A percentile compares a stretch with the other conserved stretches of the same genome.
These are phyloP conservation scores for Cylindroiulus punctatus DNA, from an alignment of 2,888 invertebrate species.

Conservation along the genomic window DNA sequence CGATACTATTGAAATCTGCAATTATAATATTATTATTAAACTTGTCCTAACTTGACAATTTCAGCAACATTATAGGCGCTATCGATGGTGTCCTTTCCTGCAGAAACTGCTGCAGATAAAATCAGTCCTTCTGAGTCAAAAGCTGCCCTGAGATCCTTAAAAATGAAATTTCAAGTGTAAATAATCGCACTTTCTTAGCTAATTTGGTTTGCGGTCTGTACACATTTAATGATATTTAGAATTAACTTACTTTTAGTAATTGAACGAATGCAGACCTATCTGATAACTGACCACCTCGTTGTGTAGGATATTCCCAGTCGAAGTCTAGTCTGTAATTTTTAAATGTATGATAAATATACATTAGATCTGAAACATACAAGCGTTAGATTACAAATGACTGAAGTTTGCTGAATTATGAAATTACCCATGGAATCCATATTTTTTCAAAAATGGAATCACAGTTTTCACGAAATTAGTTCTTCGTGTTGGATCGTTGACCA, in stretches of 20 bases:
- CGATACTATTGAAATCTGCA: slow-evolving; percentile 62
- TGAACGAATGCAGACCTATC: slow-evolving; percentile 68
- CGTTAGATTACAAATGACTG: too few relatives aligned
- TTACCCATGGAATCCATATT: slow-evolving; percentile 71
- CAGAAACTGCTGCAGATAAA: slow-evolving; percentile 73
- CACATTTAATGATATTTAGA: neutral
- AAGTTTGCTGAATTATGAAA: too few relatives aligned
- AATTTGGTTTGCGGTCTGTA: neutral
- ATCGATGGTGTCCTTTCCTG: slow-evolving; percentile 67
- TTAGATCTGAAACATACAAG: too few relatives aligned
- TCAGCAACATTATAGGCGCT: slow-evolving; percentile 72
- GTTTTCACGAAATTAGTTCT: slow-evolving; percentile 71
- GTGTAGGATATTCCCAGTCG: slow-evolving; percentile 64
- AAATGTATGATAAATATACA: neutral
- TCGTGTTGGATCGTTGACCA: slow-evolving; percentile 66
- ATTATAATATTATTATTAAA: neutral
- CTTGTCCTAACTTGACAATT: slow-evolving; percentile 68
- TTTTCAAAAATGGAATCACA: slow-evolving; percentile 70
- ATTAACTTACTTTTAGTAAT: slow-evolving; percentile 65
- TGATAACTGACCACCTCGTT: slow-evolving; percentile 62
- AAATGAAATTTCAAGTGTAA: neutral
- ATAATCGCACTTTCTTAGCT: neutral
- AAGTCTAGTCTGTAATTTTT: neutral
- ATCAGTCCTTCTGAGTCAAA: slow-evolving; percentile 71
- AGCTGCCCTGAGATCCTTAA: slow-evolving; percentile 69